Base-by-base conservation (phyloP, 2,888 invertebrate genomes). In the Andrena bucephala region DNA sequence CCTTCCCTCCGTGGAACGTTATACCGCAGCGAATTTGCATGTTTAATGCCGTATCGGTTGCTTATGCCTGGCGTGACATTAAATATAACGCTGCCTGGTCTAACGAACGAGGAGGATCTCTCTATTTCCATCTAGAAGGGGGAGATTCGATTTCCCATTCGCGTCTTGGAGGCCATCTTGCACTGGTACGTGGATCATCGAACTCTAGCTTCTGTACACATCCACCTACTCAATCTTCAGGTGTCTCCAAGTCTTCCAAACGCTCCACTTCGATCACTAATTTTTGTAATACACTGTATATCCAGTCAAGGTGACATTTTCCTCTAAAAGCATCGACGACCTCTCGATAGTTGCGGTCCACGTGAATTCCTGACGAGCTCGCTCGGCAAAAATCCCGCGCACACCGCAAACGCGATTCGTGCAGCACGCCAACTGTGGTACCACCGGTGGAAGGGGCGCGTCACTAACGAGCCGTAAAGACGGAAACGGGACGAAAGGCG, bases 1-100 rank as follows among this genome's bases (percentile, higher is more conserved):
- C 82, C 82, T 83, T 82, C 87, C 78, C 71, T 76, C 87, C 85
- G 75, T 79, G 90, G 87, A 91, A 90, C 89, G 88, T 89, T 91
- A 91, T 88, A 90, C 90, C 83, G 24, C 57, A 73, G 79, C 79
- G 86, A 89, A 92, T 92, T 93, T 92, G 91, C 92, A 93, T 93
- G 86, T 89, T 91, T 91, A 90, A 92, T 89, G 89, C 83, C 81
- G 78, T 90, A 90, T 90, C 90, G 89, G 89, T 90, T 89, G 90
- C 87, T 88, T 86, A 75, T 75, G 79, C 86, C 72, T 82, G 81
- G 57, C 84, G 85, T 85, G 87, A 90, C 89, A 89, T 90, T 89
- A 89, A 88, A 89, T 88, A 89, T 85, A 89, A 70, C 69, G 60
- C 70, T 63, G 29, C 67, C 59, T 36, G 24, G 62, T 70, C 52